Evolutionary conservation across 2,888 invertebrate genomes (phyloP).

Genomic region (Apotomis turbidana): DNA sequence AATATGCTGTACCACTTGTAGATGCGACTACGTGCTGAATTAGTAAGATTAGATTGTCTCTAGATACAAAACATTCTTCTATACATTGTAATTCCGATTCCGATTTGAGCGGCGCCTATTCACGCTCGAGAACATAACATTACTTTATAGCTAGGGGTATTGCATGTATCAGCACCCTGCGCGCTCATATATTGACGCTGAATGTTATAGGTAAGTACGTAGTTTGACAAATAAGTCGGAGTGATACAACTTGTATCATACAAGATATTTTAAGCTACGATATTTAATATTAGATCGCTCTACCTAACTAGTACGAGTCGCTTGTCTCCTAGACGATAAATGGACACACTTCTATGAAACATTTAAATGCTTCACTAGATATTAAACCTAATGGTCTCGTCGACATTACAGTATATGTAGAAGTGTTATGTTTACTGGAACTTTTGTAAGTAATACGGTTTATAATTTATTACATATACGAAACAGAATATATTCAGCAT

Average conservation of each 20-base stretch:
- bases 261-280: neutral
- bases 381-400: neutral
- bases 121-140: neutral
- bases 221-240: too few relatives aligned
- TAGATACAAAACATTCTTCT: neutral
- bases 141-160: neutral
- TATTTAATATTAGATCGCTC: conserved; percentile 3
- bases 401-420: neutral
- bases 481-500: neutral
- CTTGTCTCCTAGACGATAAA: neutral
- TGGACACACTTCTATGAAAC: neutral
- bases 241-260: too few relatives aligned
- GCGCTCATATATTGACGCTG: too few relatives aligned
- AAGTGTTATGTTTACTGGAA: neutral
- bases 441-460: neutral
- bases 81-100: neutral
- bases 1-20: conserved; percentile 7
- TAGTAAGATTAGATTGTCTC: neutral
- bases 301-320: conserved; percentile 1
- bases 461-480: neutral
- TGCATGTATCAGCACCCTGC: neutral
- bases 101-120: neutral
- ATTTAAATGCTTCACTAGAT: neutral
- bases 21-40: neutral
- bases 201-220: too few relatives aligned